Percentiles rank a stretch among this genome's conserved stretches.
These are phyloP conservation scores for Oryzias curvinotus DNA, from an alignment of 2,113 vertebrate genomes.

Conservation along the genomic window DNA sequence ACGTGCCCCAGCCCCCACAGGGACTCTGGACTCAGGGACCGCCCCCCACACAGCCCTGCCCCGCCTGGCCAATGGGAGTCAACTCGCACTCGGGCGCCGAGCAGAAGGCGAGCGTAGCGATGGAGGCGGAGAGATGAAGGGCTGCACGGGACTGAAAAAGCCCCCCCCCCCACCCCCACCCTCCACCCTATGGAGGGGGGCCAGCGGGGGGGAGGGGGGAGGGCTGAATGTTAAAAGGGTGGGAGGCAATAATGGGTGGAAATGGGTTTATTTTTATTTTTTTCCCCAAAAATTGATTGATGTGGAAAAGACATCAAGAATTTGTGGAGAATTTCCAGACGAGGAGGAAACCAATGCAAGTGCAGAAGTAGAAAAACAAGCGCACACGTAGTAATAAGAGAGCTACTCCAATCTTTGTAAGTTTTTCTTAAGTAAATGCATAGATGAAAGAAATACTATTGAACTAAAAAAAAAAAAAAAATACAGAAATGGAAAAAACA, in stretches of 20 bases:
- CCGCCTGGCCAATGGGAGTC: conserved; percentile 84
- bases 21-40: conserved; percentile 89
- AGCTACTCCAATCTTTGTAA: conserved; percentile 74
- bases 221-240: background rate
- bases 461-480: conserved; percentile 64
- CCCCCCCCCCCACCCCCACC: background rate
- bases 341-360: conserved; percentile 76
- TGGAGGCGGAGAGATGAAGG: conserved; percentile 98
- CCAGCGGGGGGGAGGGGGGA: background rate
- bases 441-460: conserved; percentile 73
- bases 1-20: conserved; percentile 74
- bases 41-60: conserved; percentile 76
- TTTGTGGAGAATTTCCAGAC: conserved; percentile 69
- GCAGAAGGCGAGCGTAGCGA: conserved; percentile 89
- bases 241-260: conserved; percentile 18
- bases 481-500: conserved; percentile 28
- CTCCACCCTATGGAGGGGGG: conserved; percentile 4
- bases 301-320: conserved; percentile 64
- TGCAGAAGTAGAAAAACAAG: conserved; percentile 46
- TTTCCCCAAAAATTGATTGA: conserved; percentile 20
- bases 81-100: conserved; percentile 78
- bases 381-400: conserved; percentile 74
- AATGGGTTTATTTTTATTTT: conserved; percentile 50
- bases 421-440: conserved; percentile 70
- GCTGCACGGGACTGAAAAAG: conserved; percentile 39